Conservation (phyloP, 1,140 invertebrate genomes). For the Argopecten irradians region DNA sequence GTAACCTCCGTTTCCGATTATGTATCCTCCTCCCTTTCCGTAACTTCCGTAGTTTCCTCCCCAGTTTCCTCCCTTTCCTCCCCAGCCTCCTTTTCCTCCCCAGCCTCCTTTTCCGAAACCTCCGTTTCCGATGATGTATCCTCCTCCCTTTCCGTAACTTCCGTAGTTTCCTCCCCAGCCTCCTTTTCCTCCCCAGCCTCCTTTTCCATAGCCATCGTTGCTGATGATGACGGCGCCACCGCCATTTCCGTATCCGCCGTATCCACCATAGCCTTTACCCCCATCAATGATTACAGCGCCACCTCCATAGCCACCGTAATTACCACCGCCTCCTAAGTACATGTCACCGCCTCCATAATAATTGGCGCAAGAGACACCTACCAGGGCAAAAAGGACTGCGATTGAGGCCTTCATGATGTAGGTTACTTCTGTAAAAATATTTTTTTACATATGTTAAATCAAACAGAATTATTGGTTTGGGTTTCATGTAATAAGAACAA, state of each 20-base stretch:
- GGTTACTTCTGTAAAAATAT: neutral
- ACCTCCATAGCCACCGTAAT: slow-evolving; percentile 37
- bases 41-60: neutral
- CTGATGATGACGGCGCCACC: slow-evolving; percentile 36
- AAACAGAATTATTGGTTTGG: too few relatives aligned
- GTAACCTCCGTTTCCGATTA: neutral
- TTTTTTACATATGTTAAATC: too few relatives aligned
- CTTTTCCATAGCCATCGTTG: neutral
- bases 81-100: slow-evolving; percentile 36
- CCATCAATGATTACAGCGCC: slow-evolving; percentile 28
- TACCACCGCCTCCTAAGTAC: neutral
- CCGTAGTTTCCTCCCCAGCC: slow-evolving; percentile 38
- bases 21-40: neutral
- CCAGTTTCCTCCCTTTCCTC: slow-evolving; percentile 14
- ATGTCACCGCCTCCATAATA: neutral
- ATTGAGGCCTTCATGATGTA: neutral
- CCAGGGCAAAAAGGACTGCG: neutral
- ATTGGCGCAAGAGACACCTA: neutral
- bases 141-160: slow-evolving; percentile 29
- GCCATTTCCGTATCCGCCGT: slow-evolving; percentile 36
- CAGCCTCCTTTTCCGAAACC: neutral
- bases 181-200: neutral
- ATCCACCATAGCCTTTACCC: slow-evolving; percentile 29
- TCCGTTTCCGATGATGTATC: slow-evolving; percentile 33
- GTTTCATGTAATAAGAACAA: too few relatives aligned